phyloP scores from a whole-genome alignment of 92 coral and sea anemone species.

The Palythoa grandis region DNA sequence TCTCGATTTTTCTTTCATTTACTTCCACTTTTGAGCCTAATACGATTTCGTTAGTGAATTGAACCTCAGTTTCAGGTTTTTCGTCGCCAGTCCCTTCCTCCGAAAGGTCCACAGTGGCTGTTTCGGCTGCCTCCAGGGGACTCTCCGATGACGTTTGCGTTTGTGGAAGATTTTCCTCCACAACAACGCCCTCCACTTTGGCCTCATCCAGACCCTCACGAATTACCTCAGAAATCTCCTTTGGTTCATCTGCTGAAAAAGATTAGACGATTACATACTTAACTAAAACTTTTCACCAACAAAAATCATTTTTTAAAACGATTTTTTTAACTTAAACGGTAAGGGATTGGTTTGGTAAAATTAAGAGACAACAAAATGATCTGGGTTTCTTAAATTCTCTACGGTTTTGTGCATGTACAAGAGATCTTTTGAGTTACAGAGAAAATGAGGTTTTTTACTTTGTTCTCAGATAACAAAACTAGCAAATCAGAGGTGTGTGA shows the following conservation, averaged over 20 bases:
- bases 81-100: not conserved
- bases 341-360: no score
- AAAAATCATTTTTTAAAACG: no score
- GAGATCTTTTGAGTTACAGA: no score
- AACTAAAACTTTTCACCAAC: no score
- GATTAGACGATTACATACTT: not conserved
- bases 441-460: no score
- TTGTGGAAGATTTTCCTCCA: slow-evolving; percentile 22
- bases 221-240: slow-evolving; percentile 16
- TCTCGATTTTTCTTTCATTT: not conserved
- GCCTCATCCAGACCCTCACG: slow-evolving; percentile 19
- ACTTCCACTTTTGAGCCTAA: not conserved
- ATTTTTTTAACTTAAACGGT: no score
- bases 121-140: not conserved
- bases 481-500: no score
- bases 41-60: slow-evolving; percentile 4
- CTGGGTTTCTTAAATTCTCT: not conserved
- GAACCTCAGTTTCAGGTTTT: not conserved
- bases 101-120: slow-evolving; percentile 3
- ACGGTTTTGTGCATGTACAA: not conserved
- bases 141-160: slow-evolving; percentile 1
- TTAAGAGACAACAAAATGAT: no score
- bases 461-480: no score
- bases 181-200: slow-evolving; percentile 14
- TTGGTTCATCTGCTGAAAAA: slow-evolving; percentile 12